Evolutionary conservation across 2,113 vertebrate genomes (phyloP), one percentile per base, ranked within the genome.

Genomic region (Mus musculus): DNA sequence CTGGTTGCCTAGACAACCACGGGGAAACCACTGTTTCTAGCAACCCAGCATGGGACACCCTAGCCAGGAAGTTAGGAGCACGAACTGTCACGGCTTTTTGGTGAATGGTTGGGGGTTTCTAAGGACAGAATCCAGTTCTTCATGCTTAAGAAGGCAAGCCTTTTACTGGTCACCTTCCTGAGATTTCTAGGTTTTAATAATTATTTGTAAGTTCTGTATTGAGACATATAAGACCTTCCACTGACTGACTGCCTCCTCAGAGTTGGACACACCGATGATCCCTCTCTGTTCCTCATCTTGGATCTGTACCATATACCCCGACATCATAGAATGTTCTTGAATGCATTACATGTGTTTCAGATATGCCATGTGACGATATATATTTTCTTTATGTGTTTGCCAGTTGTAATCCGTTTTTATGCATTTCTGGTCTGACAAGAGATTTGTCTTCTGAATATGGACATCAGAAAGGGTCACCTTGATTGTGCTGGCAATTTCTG

Each of bases 391-490:
- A n/a, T 78, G 59, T 80, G 7, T 16, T 14, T 49, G 24, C 11
- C 77, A 9, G 11, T 87, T 42, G 11, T 82, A 76, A 75, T 88
- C 24, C 36, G 1, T 85, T 7, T 7, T 52, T 49, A 72, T 73
- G 56, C 24, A 42, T 84, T 91, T 19, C 19, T 24, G 75, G 0
- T 19, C 77, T 91, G 77, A 82, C 63, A 61, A 82, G 92, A 42
- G 46, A 59, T 92, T 95, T 95, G 80, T 80, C 80, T 90, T 80
- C 82, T 78, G 39, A 22, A 36, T 54, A 3, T 63, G 39, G 73
- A 91, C 73, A 82, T 84, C 24, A 63, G n/a, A 69, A 63, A 88
- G 72, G 30, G 36, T 30, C 22, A 26, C 42, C 36, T 73, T 17
- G 22, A 19, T 92, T 90, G 76, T 86, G 36, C 78, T 80, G n/a